Evolutionary conservation across 2,113 vertebrate genomes (phyloP).

Genomic region (Noturus placidus): DNA sequence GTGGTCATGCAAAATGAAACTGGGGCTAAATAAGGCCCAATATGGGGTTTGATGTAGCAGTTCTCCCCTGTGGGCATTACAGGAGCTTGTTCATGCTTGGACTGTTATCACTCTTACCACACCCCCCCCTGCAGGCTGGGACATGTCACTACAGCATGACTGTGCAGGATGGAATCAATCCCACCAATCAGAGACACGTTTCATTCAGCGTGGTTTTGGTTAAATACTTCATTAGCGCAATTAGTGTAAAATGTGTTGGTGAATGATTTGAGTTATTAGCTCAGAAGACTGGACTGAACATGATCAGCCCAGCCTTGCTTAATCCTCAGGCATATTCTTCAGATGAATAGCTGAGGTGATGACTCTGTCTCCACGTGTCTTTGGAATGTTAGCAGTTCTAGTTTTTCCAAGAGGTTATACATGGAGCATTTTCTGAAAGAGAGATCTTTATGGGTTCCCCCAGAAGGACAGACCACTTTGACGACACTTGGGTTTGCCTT

Average conservation of each 20-base stretch:
- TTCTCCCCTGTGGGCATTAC: conserved; percentile 55
- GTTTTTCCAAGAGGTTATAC: neutral
- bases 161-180: neutral
- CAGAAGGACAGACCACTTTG: neutral
- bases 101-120: neutral
- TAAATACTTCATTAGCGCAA: neutral
- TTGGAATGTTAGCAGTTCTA: neutral
- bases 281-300: neutral
- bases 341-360: neutral
- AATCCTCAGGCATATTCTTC: neutral
- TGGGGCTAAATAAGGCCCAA: conserved; percentile 55
- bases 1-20: conserved; percentile 23
- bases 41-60: conserved; percentile 56
- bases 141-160: neutral
- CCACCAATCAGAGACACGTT: neutral
- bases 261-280: neutral
- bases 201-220: neutral
- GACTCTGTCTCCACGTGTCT: neutral
- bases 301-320: neutral
- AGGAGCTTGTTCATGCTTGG: conserved; percentile 9
- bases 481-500: neutral
- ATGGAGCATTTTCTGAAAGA: neutral
- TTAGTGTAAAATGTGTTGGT: neutral
- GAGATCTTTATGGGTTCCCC: neutral
- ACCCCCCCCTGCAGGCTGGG: neutral